Base-by-base conservation (phyloP, 2,797 vertebrate species). In the Antrozous pallidus region DNA sequence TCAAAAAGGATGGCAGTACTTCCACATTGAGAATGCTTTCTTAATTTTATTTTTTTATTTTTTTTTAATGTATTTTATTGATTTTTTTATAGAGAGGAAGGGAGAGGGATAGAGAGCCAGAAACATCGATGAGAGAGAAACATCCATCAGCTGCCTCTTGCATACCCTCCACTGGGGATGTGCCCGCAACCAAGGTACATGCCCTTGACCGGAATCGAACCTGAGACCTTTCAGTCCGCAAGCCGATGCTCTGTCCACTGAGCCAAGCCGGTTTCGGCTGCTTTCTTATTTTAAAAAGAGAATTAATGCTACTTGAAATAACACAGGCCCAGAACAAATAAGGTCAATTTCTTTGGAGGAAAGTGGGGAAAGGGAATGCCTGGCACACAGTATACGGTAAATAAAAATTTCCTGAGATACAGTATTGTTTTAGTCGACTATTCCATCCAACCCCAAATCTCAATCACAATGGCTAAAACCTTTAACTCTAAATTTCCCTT, bases 341-440 rank as follows among this genome's bases (percentile, higher is more conserved):
- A 91, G 33, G 36, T 93, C 81, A 56, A 63, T 71, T 91, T 90
- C 81, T 89, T 67, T 75, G 36, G 70, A 92, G 83, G 54, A 84
- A 63, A 63, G 31, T 71, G n/a, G 83, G 83, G 49, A 79, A 93
- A 78, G 91, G 63, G 13, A 82, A 94, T 78, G 24, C 36, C 54
- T 93, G 31, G 20, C 31, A 88, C 45, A 78, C 5, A 69, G 6
- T 8, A 88, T 26, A 93, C 42, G 63, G 61, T 88, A 88, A 90
- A 71, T 67, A 58, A 80, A 17, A 81, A 94, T 61, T 95, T 93
- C 75, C 74, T 67, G 28, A 90, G 67, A 82, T 54, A 74, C 28
- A 84, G 28, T 63, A 91, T 51, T 94, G 75, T 93, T 91, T 93
- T n/a, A 67, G 26, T 28, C 69, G 69, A 88, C 36, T 24, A 87